Percentiles rank a stretch among this genome's conserved stretches.
Conservation (phyloP, 2,797 vertebrate species). For the Mionectes olivaceus region DNA sequence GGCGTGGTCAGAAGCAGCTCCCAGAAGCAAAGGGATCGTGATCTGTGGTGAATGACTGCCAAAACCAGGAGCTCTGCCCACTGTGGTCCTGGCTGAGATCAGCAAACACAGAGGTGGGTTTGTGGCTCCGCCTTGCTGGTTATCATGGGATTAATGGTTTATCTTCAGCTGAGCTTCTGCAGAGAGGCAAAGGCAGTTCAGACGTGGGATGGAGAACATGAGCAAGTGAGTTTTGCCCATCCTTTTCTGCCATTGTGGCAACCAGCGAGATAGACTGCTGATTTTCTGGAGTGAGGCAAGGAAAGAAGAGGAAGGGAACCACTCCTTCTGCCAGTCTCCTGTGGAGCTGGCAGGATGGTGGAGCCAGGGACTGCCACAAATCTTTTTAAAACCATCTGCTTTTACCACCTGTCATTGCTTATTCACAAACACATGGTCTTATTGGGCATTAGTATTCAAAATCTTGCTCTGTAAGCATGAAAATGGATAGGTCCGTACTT, state of each 20-base stretch:
- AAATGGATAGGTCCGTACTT: not conserved
- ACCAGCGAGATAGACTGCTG: not conserved
- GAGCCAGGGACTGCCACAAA: not conserved
- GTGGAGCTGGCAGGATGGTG: not conserved
- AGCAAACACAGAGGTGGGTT: not conserved
- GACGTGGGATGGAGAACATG: not conserved
- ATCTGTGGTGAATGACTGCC: not conserved
- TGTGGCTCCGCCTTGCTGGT: fast-evolving
- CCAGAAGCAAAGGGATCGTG: not conserved
- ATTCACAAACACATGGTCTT: not conserved
- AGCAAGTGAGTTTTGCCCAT: not conserved
- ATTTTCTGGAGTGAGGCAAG: not conserved
- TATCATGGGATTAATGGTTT: fast-evolving
- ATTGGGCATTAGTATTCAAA: not conserved
- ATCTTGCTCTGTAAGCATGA: not conserved
- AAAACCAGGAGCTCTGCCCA: not conserved
- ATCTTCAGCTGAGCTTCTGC: not conserved
- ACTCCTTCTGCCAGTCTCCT: constrained; percentile 1
- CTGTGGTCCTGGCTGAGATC: not conserved
- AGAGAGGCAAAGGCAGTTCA: not conserved
- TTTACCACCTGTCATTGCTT: constrained; percentile 58
- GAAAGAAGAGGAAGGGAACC: not conserved
- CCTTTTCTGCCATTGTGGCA: not conserved
- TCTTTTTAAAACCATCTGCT: constrained; percentile 59
- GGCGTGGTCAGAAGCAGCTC: not conserved